Conservation (phyloP, 2,888 invertebrate genomes). For the Neoscelio sp. region DNA sequence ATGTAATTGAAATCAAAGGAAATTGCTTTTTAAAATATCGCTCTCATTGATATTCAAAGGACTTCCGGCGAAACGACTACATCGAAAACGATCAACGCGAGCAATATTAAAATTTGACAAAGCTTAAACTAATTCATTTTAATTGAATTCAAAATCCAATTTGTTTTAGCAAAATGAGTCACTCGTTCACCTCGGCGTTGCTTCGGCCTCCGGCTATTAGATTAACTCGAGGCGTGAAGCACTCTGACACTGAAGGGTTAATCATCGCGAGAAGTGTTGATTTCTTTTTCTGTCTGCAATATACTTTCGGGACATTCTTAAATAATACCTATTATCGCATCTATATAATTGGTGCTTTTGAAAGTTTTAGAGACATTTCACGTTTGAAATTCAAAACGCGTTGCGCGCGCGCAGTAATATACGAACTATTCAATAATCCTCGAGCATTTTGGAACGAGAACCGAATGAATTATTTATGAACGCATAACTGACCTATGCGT, state of each 20-base stretch:
- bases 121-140: constrained; percentile 61
- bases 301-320: constrained; percentile 24
- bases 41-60: constrained; percentile 5
- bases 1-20: too few species aligned
- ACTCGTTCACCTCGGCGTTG: constrained; percentile 1
- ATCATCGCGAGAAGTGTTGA: constrained; percentile 37
- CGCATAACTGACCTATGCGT: constrained; percentile 38
- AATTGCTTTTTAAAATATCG: too few species aligned
- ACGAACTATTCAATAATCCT: constrained; percentile 63
- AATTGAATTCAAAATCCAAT: constrained; percentile 58
- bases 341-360: constrained; percentile 43
- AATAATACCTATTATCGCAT: constrained; percentile 56
- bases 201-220: constrained; percentile 53
- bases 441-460: constrained; percentile 36
- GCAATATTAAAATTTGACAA: constrained; percentile 35
- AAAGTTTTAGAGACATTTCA: constrained; percentile 15
- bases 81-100: too few species aligned
- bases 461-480: constrained; percentile 60
- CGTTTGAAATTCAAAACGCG: constrained; percentile 58
- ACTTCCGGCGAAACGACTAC: neutral
- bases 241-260: constrained; percentile 63
- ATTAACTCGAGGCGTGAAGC: constrained; percentile 58
- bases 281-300: constrained; percentile 58
- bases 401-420: constrained; percentile 15
- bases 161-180: constrained; percentile 52